Evolutionary conservation across 2,888 invertebrate species (phyloP).

Genomic region (Drosophila falleni): DNA sequence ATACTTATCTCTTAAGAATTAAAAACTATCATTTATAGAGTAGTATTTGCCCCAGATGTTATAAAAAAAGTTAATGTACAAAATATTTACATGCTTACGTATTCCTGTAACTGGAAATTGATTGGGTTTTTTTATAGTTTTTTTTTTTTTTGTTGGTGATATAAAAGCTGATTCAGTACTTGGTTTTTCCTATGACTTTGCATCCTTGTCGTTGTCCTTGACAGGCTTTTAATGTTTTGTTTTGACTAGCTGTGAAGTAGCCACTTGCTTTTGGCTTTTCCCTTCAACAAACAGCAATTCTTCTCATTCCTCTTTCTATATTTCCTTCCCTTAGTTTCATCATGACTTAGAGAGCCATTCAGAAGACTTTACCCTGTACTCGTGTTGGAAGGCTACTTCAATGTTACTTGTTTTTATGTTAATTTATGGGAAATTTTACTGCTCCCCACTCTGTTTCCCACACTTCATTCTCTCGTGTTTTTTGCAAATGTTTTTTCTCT

Average conservation of each 20-base stretch:
- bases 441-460: constrained; percentile 7
- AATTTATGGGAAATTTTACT: constrained; percentile 63
- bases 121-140: constrained; percentile 5
- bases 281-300: constrained; percentile 1
- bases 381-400: not conserved
- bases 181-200: constrained; percentile 4
- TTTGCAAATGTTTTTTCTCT: constrained; percentile 54
- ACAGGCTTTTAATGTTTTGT: constrained; percentile 45
- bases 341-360: constrained; percentile 29
- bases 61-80: not conserved
- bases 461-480: constrained; percentile 35
- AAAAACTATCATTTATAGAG: not conserved
- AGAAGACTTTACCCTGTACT: constrained; percentile 16
- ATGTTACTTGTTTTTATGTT: constrained; percentile 45
- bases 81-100: not conserved
- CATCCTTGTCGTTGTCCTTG: constrained; percentile 26
- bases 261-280: constrained; percentile 13
- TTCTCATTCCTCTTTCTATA: not conserved
- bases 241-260: constrained; percentile 32
- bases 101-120: constrained; percentile 4
- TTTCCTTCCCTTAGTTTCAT: constrained; percentile 1
- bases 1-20: not conserved
- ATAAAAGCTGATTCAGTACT: constrained; percentile 3
- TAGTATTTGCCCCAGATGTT: not conserved
- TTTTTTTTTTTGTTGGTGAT: not conserved